A percentile compares a stretch with the other conserved stretches of the same genome.
Evolutionary conservation across 2,888 invertebrate species (phyloP).

Genomic region (Silvanus unidentatus): DNA sequence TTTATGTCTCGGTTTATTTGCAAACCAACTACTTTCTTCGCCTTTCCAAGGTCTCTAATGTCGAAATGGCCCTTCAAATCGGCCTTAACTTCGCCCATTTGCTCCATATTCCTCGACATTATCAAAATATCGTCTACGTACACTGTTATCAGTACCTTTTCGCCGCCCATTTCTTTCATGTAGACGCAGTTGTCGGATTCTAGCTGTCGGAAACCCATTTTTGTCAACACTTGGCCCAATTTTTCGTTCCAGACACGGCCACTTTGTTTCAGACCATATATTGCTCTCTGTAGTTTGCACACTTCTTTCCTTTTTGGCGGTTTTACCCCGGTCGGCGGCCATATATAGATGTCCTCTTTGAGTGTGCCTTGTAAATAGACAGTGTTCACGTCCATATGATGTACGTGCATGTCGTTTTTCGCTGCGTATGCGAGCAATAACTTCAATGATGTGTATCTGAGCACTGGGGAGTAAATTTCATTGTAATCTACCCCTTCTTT

Average conservation of each 20-base stretch:
- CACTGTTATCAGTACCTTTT: not conserved
- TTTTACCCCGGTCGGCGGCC: not conserved
- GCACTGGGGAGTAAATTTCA: too few species aligned
- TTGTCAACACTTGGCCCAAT: too few species aligned
- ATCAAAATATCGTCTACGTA: not conserved
- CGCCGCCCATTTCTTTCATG: too few species aligned
- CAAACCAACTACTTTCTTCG: not conserved
- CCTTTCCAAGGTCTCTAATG: not conserved
- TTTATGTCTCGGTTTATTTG: not conserved
- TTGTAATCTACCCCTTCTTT: too few species aligned
- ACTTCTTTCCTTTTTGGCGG: conserved; percentile 7
- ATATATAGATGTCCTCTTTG: conserved; percentile 8
- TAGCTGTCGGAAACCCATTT: too few species aligned
- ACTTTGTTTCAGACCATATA: conserved; percentile 10
- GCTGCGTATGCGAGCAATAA: too few species aligned
- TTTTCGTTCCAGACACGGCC: conserved; percentile 5
- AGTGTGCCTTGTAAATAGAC: conserved; percentile 9
- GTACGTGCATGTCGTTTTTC: not conserved
- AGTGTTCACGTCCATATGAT: conserved; percentile 8
- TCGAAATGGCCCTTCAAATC: not conserved
- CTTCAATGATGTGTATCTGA: too few species aligned
- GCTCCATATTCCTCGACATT: not conserved
- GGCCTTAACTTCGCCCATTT: not conserved
- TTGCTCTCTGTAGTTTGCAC: conserved; percentile 5
- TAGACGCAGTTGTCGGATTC: too few species aligned